Evolutionary conservation across 2,113 vertebrate species (phyloP), one percentile per base, ranked within the genome.

Genomic region (Alexandromys fortis): DNA sequence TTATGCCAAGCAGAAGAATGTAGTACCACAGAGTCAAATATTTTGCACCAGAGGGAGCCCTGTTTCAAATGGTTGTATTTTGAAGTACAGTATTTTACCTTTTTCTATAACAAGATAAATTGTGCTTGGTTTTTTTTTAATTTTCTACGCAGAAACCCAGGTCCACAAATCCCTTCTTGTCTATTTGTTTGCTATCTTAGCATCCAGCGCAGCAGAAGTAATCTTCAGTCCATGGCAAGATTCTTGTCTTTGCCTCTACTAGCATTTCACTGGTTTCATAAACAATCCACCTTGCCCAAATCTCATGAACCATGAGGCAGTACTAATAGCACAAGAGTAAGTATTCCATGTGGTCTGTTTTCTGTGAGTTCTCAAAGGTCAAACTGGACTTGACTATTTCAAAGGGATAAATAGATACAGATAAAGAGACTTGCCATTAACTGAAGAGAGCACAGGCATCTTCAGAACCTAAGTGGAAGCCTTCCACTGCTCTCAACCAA

Each of bases 1-100:
- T 90, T 45, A 78, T 49, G 61, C 58, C 93, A 97, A 93, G 92
- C 7, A 85, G 42, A 52, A 92, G 75, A 85, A 90, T 13, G 42
- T 12, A 89, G 28, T 38, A 49, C 26, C 47, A 86, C 30, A 92
- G 35, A 90, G 49, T 92, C 67, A 89, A 93, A 89, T 81, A 90
- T 86, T 96, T 97, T 94, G 72, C 75, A 55, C 24, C 78, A 93
- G 47, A 85, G 52, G 77, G 79, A 95, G 95, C 26, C 79, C 77
- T 4, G 21, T 21, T 89, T 86, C 65, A 92, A 95, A 82, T 52
- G 17, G 38, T 77, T 94, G 93, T 86, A 87, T 92, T 97, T 96
- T 86, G 49, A 35, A 90, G 49, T 55, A n/a, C 72, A 58, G n/a
- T 38, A 38, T 73, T 73, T 38, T 73, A 73, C 70, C 22, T 95